Evolutionary conservation across 2,888 invertebrate genomes (phyloP).

Genomic region (Lymantria monacha): DNA sequence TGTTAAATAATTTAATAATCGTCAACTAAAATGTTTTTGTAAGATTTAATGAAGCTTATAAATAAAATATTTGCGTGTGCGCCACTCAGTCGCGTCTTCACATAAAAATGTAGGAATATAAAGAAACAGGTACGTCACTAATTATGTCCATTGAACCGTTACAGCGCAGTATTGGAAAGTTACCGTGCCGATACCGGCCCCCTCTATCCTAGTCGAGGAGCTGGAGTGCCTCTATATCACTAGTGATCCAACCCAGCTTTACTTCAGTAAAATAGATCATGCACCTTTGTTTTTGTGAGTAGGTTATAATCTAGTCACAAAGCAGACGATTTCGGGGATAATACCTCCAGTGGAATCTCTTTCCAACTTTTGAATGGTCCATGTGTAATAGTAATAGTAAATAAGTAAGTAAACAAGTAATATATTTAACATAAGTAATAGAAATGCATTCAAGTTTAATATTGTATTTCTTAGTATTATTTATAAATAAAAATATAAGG

Average conservation of each 20-base stretch:
- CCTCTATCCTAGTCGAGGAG: slow-evolving; percentile 4
- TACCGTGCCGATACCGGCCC: slow-evolving; percentile 17
- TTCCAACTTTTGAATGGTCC: too few relatives aligned
- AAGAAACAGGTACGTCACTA: slow-evolving; percentile 47
- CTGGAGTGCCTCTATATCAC: neutral
- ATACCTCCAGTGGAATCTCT: too few relatives aligned
- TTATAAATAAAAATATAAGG: too few relatives aligned
- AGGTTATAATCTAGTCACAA: too few relatives aligned
- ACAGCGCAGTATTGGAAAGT: slow-evolving; percentile 37
- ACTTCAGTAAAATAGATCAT: too few relatives aligned
- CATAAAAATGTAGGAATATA: slow-evolving; percentile 30
- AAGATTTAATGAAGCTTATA: neutral
- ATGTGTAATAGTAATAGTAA: too few relatives aligned
- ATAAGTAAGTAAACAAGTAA: too few relatives aligned
- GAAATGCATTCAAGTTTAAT: too few relatives aligned
- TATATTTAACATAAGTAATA: too few relatives aligned
- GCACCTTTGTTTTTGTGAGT: too few relatives aligned
- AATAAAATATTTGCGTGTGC: neutral
- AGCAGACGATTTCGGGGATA: too few relatives aligned
- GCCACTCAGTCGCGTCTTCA: neutral
- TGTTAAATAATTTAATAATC: neutral
- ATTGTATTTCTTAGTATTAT: too few relatives aligned
- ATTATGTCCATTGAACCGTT: slow-evolving; percentile 49
- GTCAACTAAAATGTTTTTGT: neutral
- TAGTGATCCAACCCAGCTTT: neutral